Percentiles rank a stretch among this genome's conserved stretches.
phyloP scores from a whole-genome alignment of 2,797 vertebrate species.

The Halcyon leucocephala region DNA sequence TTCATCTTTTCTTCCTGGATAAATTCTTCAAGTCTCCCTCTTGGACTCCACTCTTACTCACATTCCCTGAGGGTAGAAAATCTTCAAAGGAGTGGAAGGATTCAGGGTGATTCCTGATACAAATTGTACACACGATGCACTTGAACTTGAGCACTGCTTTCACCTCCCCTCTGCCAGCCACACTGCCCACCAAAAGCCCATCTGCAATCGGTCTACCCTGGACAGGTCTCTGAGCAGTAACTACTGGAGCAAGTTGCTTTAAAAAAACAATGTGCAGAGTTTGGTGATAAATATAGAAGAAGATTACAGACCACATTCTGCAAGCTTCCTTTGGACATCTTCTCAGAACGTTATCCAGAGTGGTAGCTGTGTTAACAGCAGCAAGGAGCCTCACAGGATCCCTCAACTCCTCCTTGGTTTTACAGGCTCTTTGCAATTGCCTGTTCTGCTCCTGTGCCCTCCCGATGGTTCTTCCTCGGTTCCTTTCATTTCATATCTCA shows the following conservation, averaged over 20 bases:
- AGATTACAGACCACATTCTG: neutral
- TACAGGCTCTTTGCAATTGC: neutral
- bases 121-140: neutral
- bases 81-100: neutral
- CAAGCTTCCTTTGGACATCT: neutral
- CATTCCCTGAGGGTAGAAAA: neutral
- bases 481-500: neutral
- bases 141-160: neutral
- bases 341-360: neutral
- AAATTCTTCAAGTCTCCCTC: neutral
- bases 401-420: neutral
- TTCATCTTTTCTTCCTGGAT: neutral
- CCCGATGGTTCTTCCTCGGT: neutral
- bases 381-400: neutral
- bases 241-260: neutral
- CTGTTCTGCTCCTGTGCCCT: neutral
- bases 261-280: neutral
- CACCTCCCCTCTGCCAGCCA: neutral
- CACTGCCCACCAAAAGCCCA: fast-evolving
- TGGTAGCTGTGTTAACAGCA: neutral
- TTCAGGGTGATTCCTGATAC: neutral
- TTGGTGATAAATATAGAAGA: neutral
- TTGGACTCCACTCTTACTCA: neutral
- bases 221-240: neutral
- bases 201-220: neutral